These are phyloP conservation scores for Atherinomorus stipes DNA, from an alignment of 2,113 vertebrate species.

Conservation along the genomic window DNA sequence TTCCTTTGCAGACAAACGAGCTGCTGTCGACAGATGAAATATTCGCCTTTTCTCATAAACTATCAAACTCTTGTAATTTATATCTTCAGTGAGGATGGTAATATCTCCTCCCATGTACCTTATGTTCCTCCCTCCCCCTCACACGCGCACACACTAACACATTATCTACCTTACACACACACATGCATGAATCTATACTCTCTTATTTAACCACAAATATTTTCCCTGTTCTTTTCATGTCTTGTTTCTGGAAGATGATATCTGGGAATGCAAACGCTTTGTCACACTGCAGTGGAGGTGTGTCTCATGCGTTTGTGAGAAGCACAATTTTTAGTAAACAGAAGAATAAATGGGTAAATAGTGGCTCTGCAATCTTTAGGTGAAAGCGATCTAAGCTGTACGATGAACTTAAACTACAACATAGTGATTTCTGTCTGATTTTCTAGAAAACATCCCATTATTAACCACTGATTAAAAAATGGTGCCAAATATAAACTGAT, in stretches of 20 bases:
- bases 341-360: background rate
- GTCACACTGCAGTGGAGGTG: slow-evolving; percentile 4
- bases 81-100: slow-evolving; percentile 23
- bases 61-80: slow-evolving; percentile 42
- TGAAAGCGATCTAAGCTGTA: background rate
- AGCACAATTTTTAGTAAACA: slow-evolving; percentile 25
- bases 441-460: too few relatives aligned
- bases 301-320: background rate
- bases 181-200: background rate
- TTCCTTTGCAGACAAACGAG: slow-evolving; percentile 7
- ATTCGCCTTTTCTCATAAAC: slow-evolving; percentile 5
- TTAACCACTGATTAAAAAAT: too few relatives aligned
- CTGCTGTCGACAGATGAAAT: background rate
- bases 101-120: slow-evolving; percentile 15
- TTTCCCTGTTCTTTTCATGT: background rate
- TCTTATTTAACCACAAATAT: background rate
- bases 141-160: background rate
- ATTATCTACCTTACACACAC: background rate
- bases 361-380: background rate
- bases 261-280: background rate
- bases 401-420: background rate
- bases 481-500: background rate
- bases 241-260: background rate
- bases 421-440: background rate
- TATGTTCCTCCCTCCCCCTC: slow-evolving; percentile 4